Base-by-base conservation (phyloP, 2,888 invertebrate species). In the Ochropleura plecta region DNA sequence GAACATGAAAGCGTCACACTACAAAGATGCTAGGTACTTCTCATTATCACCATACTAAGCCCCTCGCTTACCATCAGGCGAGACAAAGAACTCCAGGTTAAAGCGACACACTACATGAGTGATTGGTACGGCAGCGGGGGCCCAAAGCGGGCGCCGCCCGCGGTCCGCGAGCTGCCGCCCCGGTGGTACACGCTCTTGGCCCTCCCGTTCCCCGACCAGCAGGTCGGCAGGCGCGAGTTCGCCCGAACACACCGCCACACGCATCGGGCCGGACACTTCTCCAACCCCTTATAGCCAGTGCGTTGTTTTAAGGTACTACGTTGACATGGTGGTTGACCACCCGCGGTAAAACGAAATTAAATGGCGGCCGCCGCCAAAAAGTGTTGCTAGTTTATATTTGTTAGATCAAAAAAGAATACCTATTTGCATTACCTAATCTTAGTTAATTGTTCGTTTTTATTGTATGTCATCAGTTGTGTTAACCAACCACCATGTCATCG, bases 121-220 rank as follows among this genome's bases (percentile, higher is more conserved):
- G 75, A 81, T 85, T 86, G 81, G 79, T 78, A 83, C 78, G 87
- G 77, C 90, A 93, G 95, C 88, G 95, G 94, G 75, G 91, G 92
- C 65, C 90, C 89, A 83, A 93, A 93, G 91, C 91, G 90, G 63
- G 89, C 92, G 49, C 93, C 95, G 87, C 95, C 95, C 82, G 94
- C 96, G 80, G 94, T 94, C 74, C 91, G 93, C 73, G 97, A 97
- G 92, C 97, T 98, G 97, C 98, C 98, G 76, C 98, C 98, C 86
- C 97, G 98, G 89, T 98, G 98, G 98, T 98, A 98, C 97, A 98
- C 98, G 83, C 97, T 99, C 90, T 97, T 99, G 94, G 99, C 99
- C 88, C 97, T 99, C 92, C 99, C 99, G 88, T 99, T 99, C 97
- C 98, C 98, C 91, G 99, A 99, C 97, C 98, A 99, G 97, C 98